Evolutionary conservation across 2,797 vertebrate species (phyloP), one percentile per base, ranked within the genome.

Genomic region (Staurois parvus): DNA sequence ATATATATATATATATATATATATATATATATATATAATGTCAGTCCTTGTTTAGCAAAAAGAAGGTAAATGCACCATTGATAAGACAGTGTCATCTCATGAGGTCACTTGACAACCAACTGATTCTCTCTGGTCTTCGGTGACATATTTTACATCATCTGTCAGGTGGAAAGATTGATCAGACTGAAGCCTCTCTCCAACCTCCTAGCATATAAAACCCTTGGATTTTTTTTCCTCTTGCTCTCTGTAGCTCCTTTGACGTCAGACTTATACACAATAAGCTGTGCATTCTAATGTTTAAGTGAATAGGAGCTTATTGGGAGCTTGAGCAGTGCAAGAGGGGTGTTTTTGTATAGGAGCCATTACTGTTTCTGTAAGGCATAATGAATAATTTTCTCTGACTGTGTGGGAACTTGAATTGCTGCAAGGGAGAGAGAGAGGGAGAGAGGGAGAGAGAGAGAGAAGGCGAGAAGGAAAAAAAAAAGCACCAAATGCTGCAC

Each of bases 351-450:
- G 70, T 83, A 72, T 56, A 73, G 85, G 68, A 87, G 81, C 81
- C 85, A 87, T 87, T 87, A 34, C 80, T 83, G 85, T 72, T 83
- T 79, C 81, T 83, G 75, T 68, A 75, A 75, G 72, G 75, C 76
- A 15, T 79, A 83, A 79, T 87, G 81, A 87, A 79, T 83, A 79
- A 79, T 87, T 73, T 86, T 83, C 74, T 86, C 40, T 86, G 75
- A 83, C 80, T 86, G 85, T 87, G 81, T 87, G 85, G 81, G 85
- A 87, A 87, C 85, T 79, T 67, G 75, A 52, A 87, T 69, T 87
- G 85, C 85, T 87, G 85, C 85, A 84, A 84, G 70, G 52, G 69
- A 73, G 69, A 73, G 69, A 37, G 79, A 72, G 26, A 30, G 17
- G 42, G 32, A 32, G 79, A 40, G 68, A 37, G 32, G 13, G 79